These are phyloP conservation scores for Hemicrepidius hirtus DNA, from an alignment of 2,888 invertebrate species.

Conservation along the genomic window DNA sequence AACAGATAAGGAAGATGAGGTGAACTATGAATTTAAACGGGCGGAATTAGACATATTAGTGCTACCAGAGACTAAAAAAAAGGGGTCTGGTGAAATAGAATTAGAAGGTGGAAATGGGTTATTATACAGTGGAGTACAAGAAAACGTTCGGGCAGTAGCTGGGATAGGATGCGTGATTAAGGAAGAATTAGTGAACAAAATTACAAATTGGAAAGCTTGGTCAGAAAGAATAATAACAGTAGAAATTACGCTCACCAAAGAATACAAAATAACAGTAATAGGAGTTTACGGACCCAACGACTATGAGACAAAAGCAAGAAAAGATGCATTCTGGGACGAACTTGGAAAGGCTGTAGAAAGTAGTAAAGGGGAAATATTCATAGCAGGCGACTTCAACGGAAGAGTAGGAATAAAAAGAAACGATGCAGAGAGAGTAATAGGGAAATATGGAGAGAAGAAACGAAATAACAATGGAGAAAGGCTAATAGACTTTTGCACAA, in stretches of 20 bases:
- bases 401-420: constrained; percentile 1
- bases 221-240: constrained; percentile 35
- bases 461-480: constrained; percentile 48
- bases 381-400: too few species aligned
- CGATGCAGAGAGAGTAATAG: constrained; percentile 17
- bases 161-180: constrained; percentile 33
- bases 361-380: constrained; percentile 29
- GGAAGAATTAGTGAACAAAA: constrained; percentile 12
- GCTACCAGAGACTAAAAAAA: constrained; percentile 33
- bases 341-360: constrained; percentile 23
- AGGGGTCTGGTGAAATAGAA: constrained; percentile 28
- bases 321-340: constrained; percentile 40
- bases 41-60: constrained; percentile 30
- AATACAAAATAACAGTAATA: constrained; percentile 28
- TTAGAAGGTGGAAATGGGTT: constrained; percentile 26
- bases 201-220: constrained; percentile 23
- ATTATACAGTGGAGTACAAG: constrained; percentile 35
- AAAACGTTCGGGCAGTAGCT: constrained; percentile 34
- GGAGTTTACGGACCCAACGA: constrained; percentile 39
- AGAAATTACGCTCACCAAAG: constrained; percentile 20
- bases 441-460: too few species aligned
- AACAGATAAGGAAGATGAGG: constrained; percentile 26
- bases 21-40: constrained; percentile 29
- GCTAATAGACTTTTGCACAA: constrained; percentile 47
- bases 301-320: constrained; percentile 24